These are phyloP conservation scores for Calephelis nemesis DNA, from an alignment of 1,140 invertebrate genomes.

Conservation along the genomic window DNA sequence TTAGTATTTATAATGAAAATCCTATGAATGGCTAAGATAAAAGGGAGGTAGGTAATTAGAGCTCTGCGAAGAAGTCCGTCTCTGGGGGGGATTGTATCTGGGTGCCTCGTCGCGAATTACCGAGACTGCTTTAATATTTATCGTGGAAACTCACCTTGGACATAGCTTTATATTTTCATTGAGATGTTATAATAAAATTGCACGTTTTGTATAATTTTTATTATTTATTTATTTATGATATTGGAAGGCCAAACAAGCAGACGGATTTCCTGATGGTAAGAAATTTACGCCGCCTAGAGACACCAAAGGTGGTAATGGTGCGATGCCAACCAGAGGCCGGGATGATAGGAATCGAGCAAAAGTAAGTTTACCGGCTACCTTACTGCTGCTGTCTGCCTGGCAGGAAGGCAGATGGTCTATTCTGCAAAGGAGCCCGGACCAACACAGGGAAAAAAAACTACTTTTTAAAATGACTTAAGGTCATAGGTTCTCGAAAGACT, in stretches of 20 bases:
- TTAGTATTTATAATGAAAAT: slow-evolving; percentile 17
- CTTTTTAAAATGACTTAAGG: background rate
- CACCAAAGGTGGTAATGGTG: no score
- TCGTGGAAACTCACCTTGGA: slow-evolving; percentile 7
- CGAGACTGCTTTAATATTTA: slow-evolving; percentile 14
- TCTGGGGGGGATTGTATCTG: slow-evolving; percentile 5
- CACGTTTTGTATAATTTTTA: background rate
- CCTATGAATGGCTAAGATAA: slow-evolving; percentile 15
- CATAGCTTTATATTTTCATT: background rate
- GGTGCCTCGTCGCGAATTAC: slow-evolving; percentile 7
- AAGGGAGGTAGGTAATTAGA: slow-evolving; percentile 7
- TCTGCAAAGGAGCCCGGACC: no score
- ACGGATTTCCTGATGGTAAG: no score
- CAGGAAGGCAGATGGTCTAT: no score
- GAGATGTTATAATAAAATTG: background rate
- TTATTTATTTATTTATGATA: no score
- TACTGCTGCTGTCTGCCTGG: no score
- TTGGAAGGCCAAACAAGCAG: no score
- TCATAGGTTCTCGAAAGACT: no score
- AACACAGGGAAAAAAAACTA: background rate
- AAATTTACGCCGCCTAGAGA: no score
- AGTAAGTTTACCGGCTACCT: no score
- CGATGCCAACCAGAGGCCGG: no score
- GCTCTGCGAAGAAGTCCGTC: slow-evolving; percentile 7
- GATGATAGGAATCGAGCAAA: no score